Evolutionary conservation across 92 coral and sea anemone genomes (phyloP).

Genomic region (Heteractis magnifica): DNA sequence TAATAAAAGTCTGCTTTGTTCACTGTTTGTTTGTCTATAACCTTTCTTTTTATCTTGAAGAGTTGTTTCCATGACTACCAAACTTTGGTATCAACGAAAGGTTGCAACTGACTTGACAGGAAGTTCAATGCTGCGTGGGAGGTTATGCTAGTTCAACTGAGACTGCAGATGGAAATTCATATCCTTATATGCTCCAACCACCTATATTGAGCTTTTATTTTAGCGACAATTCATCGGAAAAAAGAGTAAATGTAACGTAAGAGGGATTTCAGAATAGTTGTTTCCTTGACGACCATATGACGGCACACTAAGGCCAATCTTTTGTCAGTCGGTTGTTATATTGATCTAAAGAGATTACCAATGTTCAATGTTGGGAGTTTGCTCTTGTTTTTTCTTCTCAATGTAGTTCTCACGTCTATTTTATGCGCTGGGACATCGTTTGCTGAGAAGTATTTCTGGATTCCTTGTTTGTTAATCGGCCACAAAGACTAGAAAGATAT

Average conservation of each 20-base stretch:
- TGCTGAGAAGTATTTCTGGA: slow-evolving; percentile 30
- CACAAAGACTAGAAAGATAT: not conserved
- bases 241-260: too few relatives aligned
- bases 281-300: not conserved
- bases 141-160: too few relatives aligned
- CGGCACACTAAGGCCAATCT: not conserved
- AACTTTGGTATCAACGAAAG: not conserved
- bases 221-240: too few relatives aligned
- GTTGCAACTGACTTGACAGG: not conserved
- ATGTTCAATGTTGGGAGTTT: slow-evolving; percentile 17
- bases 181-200: not conserved
- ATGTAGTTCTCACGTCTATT: not conserved
- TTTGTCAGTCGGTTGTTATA: not conserved
- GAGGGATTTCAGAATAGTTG: not conserved
- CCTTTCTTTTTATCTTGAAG: not conserved
- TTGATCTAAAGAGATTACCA: slow-evolving; percentile 9
- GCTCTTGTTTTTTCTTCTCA: slow-evolving; percentile 3
- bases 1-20: not conserved
- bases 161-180: not conserved
- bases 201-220: not conserved
- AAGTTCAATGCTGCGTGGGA: not conserved
- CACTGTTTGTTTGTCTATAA: not conserved
- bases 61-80: not conserved
- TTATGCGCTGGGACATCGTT: slow-evolving; percentile 20
- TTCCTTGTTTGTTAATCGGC: slow-evolving; percentile 5